Conservation (phyloP, 2,113 vertebrate species). For the Rhinichthys klamathensis region DNA sequence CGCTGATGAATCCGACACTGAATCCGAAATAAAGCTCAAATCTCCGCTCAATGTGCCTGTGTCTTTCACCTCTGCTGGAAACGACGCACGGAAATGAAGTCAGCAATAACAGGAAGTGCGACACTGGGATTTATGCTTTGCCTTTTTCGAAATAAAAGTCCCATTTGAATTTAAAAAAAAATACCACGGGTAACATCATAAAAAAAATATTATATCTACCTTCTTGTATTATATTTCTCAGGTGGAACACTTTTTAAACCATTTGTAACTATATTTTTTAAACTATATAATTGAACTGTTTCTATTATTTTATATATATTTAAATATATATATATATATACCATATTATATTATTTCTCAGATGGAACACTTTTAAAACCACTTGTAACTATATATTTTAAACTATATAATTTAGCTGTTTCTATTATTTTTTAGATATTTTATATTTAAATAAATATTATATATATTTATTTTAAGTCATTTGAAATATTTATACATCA, state of each 20-base stretch:
- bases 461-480: background rate
- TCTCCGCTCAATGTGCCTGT: background rate
- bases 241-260: no score
- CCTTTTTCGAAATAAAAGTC: background rate
- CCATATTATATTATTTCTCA: background rate
- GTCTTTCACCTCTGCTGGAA: conserved; percentile 29
- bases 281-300: no score
- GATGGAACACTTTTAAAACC: no score
- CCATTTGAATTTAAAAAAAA: background rate
- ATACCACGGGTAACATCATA: background rate
- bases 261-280: no score
- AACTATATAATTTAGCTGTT: no score
- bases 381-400: no score
- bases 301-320: no score
- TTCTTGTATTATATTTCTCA: background rate
- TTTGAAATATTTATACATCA: background rate
- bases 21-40: background rate
- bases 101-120: conserved; percentile 1
- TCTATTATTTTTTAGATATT: no score
- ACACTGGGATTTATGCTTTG: background rate
- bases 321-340: background rate
- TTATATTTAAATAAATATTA: background rate
- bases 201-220: background rate
- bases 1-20: background rate
- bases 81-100: conserved; percentile 25